Evolutionary conservation across 2,113 vertebrate species (phyloP), one percentile per base, ranked within the genome.

Genomic region (Psephotus haematonotus): DNA sequence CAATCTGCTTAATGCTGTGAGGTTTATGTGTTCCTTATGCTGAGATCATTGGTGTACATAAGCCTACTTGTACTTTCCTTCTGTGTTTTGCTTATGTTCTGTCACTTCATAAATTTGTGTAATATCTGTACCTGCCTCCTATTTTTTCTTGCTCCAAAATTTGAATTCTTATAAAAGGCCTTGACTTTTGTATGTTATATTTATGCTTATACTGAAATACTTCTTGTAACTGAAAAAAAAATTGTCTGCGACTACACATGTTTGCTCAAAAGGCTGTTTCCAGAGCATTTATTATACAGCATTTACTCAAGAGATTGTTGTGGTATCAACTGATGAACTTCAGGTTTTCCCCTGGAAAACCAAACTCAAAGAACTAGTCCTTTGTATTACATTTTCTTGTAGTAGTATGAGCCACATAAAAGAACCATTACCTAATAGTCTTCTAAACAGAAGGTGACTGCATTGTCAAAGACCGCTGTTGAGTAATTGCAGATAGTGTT

Each of bases 261-360:
- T 83, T 97, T 93, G 90, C 97, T 97, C 84, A 93, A 98, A 96
- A 96, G 96, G 87, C 94, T 98, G 84, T 28, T 96, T 94, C 96
- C 83, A 93, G 97, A 97, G 86, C 91, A 95, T 96, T 98, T 98
- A 97, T 75, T 95, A 39, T 95, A 96, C 24, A 23, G 67, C 89
- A 71, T 96, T 96, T 98, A 95, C 93, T 97, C 49, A 23, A 20
- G 94, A 97, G 92, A 94, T 86, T 91, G 62, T 95, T 94, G 60
- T 93, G 53, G 43, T 94, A 82, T 95, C 88, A 71, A 97, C 92
- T 98, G 97, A 97, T 95, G 96, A 97, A 96, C 65, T 93, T 97
- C 91, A 98, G 97, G 95, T 97, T 96, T 98, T 98, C 97, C 98
- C 96, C 96, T 97, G 97, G 97, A 98, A 98, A 98, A 95, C 91